Conservation (phyloP, 2,888 invertebrate species). For the Oxyteleia sp. region DNA sequence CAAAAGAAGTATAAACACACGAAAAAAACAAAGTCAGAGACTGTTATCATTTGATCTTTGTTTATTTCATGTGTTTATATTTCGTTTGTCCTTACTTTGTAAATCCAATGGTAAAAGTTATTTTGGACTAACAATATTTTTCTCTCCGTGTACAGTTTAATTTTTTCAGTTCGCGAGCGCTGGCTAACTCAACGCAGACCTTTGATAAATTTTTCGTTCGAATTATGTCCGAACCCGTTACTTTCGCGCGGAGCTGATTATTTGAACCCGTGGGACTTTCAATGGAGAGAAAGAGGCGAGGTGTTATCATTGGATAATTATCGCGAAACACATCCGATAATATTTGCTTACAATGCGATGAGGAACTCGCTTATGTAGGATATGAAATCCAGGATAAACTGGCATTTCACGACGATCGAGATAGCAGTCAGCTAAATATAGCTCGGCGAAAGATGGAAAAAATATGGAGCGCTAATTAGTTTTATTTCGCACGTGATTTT, state of each 20-base stretch:
- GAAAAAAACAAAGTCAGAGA: no score
- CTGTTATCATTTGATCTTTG: no score
- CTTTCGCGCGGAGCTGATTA: constrained; percentile 33
- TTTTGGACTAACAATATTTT: no score
- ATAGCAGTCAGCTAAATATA: constrained; percentile 24
- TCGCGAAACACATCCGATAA: constrained; percentile 66
- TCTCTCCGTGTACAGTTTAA: no score
- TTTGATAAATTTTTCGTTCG: constrained; percentile 32
- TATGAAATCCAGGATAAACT: constrained; percentile 47
- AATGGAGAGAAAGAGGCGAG: constrained; percentile 30
- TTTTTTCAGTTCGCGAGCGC: no score
- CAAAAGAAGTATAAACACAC: no score
- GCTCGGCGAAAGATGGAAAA: constrained; percentile 13
- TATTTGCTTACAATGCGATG: constrained; percentile 68
- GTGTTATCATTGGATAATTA: constrained; percentile 60
- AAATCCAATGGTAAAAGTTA: no score
- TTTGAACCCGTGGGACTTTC: constrained; percentile 51
- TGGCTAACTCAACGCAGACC: no score
- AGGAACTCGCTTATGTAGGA: constrained; percentile 48
- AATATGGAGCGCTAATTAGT: constrained; percentile 20
- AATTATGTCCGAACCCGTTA: constrained; percentile 34
- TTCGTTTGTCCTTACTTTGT: no score
- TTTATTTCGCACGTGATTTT: constrained; percentile 35
- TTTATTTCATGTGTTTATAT: no score
- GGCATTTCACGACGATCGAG: constrained; percentile 66